Evolutionary conservation across 2,113 vertebrate species (phyloP).

Genomic region (Ophiodon elongatus): DNA sequence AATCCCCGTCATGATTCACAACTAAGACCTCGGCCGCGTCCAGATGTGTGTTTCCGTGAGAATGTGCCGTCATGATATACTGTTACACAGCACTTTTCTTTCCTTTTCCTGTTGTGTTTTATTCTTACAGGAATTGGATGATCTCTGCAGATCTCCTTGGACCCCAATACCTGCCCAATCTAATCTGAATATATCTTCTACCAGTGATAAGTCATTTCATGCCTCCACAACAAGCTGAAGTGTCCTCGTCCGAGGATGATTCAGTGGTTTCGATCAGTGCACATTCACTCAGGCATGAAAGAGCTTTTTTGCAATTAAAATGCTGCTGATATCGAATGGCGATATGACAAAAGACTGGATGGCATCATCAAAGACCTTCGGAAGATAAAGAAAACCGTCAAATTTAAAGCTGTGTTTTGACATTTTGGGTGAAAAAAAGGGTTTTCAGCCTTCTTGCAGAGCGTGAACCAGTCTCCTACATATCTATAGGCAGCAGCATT

Average conservation of each 20-base stretch:
- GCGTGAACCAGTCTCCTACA: neutral
- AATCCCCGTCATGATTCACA: neutral
- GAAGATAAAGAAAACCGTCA: neutral
- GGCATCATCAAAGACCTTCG: neutral
- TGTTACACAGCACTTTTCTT: neutral
- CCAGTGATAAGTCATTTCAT: conserved; percentile 13
- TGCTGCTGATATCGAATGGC: neutral
- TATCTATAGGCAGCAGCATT: neutral
- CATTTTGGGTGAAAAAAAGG: neutral
- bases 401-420: neutral
- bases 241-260: conserved; percentile 28
- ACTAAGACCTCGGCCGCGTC: neutral
- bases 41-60: conserved; percentile 7
- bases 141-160: neutral
- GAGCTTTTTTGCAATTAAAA: conserved; percentile 2
- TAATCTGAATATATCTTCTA: conserved; percentile 8
- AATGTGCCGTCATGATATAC: neutral
- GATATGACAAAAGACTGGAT: neutral
- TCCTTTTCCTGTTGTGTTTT: too few species aligned
- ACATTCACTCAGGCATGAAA: neutral
- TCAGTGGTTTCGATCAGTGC: conserved; percentile 40
- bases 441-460: neutral
- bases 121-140: neutral
- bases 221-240: neutral
- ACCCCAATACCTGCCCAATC: neutral